Conservation (phyloP, 2,113 vertebrate genomes). For the Syngnathus scovelli region DNA sequence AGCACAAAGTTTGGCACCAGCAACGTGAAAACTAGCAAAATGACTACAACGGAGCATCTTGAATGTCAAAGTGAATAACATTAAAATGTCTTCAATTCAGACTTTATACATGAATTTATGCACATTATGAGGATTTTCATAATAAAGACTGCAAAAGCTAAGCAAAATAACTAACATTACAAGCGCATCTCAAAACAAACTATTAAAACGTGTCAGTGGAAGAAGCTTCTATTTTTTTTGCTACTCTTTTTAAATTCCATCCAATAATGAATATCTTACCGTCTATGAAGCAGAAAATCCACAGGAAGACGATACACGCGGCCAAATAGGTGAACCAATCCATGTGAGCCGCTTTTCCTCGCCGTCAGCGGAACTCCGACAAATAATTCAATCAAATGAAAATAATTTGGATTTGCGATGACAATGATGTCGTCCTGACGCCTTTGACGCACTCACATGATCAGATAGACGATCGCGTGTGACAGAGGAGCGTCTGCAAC, state of each 20-base stretch:
- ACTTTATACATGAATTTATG: background rate
- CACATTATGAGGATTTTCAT: background rate
- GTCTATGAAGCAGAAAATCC: constrained; percentile 66
- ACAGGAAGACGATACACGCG: constrained; percentile 53
- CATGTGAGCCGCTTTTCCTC: constrained; percentile 48
- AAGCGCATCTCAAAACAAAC: background rate
- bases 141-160: background rate
- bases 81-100: background rate
- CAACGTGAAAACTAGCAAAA: background rate
- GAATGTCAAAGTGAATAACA: background rate
- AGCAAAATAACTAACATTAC: background rate
- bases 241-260: background rate
- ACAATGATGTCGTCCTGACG: constrained; percentile 25
- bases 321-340: constrained; percentile 61
- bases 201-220: no score
- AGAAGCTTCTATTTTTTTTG: background rate
- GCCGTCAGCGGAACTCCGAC: constrained; percentile 25
- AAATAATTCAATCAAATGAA: constrained; percentile 27
- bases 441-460: constrained; percentile 9
- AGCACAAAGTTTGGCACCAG: background rate
- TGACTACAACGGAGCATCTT: background rate
- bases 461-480: background rate
- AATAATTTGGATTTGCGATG: background rate
- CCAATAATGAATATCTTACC: constrained; percentile 41
- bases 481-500: background rate